Percentiles rank a stretch among this genome's conserved stretches.
Evolutionary conservation across 1,140 invertebrate species (phyloP).

Genomic region (Nylanderia fulva): DNA sequence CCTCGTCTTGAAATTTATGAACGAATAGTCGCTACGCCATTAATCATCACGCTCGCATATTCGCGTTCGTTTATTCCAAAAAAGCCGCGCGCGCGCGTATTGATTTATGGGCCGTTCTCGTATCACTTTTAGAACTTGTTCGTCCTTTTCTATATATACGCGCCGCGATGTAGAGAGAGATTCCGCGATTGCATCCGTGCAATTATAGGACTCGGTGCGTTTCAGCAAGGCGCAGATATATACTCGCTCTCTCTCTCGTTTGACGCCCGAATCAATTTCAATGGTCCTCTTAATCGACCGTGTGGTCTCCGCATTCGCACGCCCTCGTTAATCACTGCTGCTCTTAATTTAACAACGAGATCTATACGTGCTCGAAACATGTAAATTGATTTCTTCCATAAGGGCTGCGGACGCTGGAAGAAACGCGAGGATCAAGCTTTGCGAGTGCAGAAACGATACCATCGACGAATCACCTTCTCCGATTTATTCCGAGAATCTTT

Average conservation of each 20-base stretch:
- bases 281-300: slow-evolving; percentile 43
- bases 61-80: slow-evolving; percentile 48
- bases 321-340: slow-evolving; percentile 40
- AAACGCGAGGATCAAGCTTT: not conserved
- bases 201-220: slow-evolving; percentile 31
- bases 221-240: slow-evolving; percentile 4
- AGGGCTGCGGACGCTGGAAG: not conserved
- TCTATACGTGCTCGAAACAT: slow-evolving; percentile 2
- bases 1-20: slow-evolving; percentile 72
- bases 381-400: slow-evolving; percentile 61
- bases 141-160: slow-evolving; percentile 42
- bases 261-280: slow-evolving; percentile 57
- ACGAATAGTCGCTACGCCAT: slow-evolving; percentile 63
- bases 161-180: not conserved
- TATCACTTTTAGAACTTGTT: slow-evolving; percentile 35
- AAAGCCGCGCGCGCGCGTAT: slow-evolving; percentile 36
- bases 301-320: slow-evolving; percentile 29
- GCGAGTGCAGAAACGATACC: not conserved
- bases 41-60: slow-evolving; percentile 68
- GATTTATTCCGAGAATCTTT: not conserved
- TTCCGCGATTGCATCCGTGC: slow-evolving; percentile 41
- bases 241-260: slow-evolving; percentile 52
- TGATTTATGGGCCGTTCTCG: slow-evolving; percentile 53
- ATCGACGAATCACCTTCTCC: not conserved
- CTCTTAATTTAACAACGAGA: slow-evolving; percentile 49